Percentiles rank a stretch among this genome's conserved stretches.
phyloP scores from a whole-genome alignment of 2,113 vertebrate genomes.

The Pogona vitticeps region DNA sequence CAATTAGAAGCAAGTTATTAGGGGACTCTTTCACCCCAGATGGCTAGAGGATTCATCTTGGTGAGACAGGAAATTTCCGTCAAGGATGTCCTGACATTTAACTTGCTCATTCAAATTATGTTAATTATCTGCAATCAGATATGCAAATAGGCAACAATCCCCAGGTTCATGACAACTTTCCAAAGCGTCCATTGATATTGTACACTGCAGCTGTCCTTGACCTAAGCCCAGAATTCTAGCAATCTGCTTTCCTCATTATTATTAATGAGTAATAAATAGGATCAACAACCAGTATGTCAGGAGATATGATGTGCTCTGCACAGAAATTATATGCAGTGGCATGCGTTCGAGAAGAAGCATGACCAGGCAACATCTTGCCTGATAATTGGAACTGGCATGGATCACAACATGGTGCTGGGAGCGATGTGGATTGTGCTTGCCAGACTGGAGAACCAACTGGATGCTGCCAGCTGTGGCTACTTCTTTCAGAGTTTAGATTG shows the following conservation, averaged over 20 bases:
- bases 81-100: neutral
- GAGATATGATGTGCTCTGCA: neutral
- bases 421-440: neutral
- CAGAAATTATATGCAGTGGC: neutral
- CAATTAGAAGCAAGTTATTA: neutral
- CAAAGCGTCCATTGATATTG: neutral
- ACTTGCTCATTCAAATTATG: neutral
- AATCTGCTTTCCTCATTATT: neutral
- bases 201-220: neutral
- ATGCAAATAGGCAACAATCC: conserved; percentile 6
- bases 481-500: neutral
- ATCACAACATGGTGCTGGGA: neutral
- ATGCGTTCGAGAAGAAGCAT: neutral
- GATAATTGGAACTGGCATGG: neutral
- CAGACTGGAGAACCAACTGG: neutral
- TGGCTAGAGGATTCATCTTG: neutral
- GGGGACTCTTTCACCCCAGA: neutral
- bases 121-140: conserved; percentile 14
- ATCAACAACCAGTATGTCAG: neutral
- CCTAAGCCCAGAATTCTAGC: neutral
- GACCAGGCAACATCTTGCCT: neutral
- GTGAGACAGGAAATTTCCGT: neutral
- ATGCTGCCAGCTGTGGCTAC: neutral
- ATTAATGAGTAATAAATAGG: neutral
- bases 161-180: conserved; percentile 1